phyloP scores from a whole-genome alignment of 2,113 vertebrate species.

The Carollia perspicillata region DNA sequence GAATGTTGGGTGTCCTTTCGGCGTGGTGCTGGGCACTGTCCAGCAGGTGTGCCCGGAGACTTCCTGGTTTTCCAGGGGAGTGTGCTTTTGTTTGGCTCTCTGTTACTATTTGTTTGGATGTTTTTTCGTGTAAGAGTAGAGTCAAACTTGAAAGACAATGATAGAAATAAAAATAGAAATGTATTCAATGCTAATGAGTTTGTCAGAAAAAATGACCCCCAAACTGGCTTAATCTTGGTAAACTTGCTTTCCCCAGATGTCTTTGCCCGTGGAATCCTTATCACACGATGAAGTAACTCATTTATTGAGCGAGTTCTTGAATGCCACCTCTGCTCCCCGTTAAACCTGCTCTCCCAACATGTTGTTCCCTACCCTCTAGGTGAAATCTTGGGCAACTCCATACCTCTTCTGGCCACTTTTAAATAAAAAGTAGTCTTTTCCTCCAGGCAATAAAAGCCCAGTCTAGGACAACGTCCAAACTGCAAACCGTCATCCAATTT shows the following conservation, averaged over 20 bases:
- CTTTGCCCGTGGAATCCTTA: not conserved
- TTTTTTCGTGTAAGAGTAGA: not conserved
- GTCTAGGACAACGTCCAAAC: not conserved
- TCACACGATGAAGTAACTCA: not conserved
- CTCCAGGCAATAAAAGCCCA: not conserved
- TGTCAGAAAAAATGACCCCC: not conserved
- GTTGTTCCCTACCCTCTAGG: no score
- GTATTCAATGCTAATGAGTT: not conserved
- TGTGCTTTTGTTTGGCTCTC: not conserved
- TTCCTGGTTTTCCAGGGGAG: not conserved
- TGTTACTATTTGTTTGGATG: not conserved
- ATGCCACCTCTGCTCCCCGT: not conserved
- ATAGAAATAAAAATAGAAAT: not conserved
- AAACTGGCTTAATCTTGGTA: not conserved
- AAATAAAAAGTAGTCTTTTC: not conserved
- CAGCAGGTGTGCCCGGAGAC: no score
- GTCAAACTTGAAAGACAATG: not conserved
- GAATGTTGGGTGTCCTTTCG: not conserved
- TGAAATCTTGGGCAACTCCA: not conserved
- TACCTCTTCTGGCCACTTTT: not conserved
- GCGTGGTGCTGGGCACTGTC: not conserved
- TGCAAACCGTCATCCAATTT: not conserved
- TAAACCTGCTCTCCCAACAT: not conserved
- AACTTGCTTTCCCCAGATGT: no score
- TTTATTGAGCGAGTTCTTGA: not conserved